Conservation (phyloP, 2,113 vertebrate genomes). For the Protobothrops flavoviridis region DNA sequence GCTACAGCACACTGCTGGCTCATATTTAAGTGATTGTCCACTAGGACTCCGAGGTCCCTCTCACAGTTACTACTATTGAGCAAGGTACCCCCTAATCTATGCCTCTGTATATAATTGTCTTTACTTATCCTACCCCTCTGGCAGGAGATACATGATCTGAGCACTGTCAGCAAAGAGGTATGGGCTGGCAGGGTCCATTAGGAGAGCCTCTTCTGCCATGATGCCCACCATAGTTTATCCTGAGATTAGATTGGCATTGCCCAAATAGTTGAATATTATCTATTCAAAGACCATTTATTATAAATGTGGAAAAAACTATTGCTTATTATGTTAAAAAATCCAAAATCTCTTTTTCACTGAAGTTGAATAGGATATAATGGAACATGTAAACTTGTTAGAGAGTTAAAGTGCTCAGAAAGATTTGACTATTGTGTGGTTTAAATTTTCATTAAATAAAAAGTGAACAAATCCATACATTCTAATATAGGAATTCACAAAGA, state of each 20-base stretch:
- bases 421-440: not conserved
- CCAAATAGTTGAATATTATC: not conserved
- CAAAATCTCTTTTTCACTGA: not conserved
- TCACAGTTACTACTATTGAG: too few relatives aligned
- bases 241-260: not conserved
- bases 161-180: not conserved
- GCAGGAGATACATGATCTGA: not conserved
- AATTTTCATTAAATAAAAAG: not conserved
- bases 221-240: not conserved
- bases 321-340: not conserved
- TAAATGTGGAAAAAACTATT: not conserved
- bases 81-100: not conserved
- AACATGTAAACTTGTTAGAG: not conserved
- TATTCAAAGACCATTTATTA: not conserved
- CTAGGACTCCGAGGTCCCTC: too few relatives aligned
- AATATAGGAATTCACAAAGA: not conserved
- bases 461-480: not conserved
- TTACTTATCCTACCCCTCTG: not conserved
- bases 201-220: not conserved
- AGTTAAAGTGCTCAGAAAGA: not conserved
- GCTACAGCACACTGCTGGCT: too few relatives aligned
- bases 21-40: too few relatives aligned
- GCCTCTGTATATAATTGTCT: not conserved
- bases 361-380: not conserved
- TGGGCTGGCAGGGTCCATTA: not conserved